Evolutionary conservation across 1,140 invertebrate species (phyloP), one percentile per base, ranked within the genome.

Genomic region (Bombus confusus): DNA sequence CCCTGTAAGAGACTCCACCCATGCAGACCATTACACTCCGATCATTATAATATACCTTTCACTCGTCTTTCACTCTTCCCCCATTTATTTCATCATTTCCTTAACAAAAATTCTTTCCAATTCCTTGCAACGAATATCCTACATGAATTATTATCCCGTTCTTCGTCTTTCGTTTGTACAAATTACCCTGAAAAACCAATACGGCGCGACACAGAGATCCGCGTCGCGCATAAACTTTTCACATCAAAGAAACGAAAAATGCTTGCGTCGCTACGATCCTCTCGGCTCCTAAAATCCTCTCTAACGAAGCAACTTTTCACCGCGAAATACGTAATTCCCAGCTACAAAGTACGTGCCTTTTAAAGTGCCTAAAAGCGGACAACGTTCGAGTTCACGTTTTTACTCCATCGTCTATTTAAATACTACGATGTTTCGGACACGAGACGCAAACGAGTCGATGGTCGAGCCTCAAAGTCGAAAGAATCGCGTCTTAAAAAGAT

Each of bases 1-100:
- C 75, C 75, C 3, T 78, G 59, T 41, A 78, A 78, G 75, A 78
- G 59, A 37, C 75, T 78, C 39, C 75, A 78, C 75, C 75, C 75
- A 37, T 78, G 15, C 28, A 41, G 57, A 39, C 8, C 57, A 41
- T n/a, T 39, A 62, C 75, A 78, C 28, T 37, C 75, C 31, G 59
- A 28, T 37, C 37, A n/a, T 77, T 64, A 64, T 31, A n/a, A 41
- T 31, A 78, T 66, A 31, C 75, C 57, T 78, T 64, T 25, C 37
- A 22, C n/a, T 62, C 37, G 22, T 57, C 74, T 31, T 57, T 59
- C 34, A 22, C 8, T 37, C 8, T 28, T 57, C 0, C 47, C 18
- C 47, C 47, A 52, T 22, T 52, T 52, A 52, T 52, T 52, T 52
- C 0, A 52, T 52, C 47, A 22, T 52, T 52, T 52, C 18, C 47